These are phyloP conservation scores for Mythimna loreyi DNA, from an alignment of 2,888 invertebrate genomes.

Conservation along the genomic window DNA sequence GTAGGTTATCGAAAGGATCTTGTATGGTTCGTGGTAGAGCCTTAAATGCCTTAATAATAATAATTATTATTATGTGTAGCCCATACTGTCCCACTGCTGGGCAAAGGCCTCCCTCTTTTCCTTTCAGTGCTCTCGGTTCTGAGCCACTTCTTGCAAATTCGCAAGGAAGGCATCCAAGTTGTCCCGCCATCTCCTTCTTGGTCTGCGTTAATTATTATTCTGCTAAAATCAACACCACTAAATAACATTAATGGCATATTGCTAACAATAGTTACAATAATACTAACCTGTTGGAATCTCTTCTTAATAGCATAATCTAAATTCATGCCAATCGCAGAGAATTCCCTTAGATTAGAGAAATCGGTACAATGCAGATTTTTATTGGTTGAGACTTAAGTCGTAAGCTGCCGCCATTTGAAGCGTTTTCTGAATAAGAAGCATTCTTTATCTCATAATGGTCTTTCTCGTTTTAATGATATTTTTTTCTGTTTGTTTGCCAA, in stretches of 20 bases:
- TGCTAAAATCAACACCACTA: conserved; percentile 1
- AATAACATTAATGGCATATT: conserved; percentile 14
- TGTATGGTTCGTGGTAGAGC: neutral
- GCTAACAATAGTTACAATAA: neutral
- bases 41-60: neutral
- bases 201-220: no score
- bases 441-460: neutral
- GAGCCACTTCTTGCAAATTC: no score
- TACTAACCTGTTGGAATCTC: conserved; percentile 20
- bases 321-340: conserved; percentile 20
- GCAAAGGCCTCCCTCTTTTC: no score
- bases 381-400: neutral
- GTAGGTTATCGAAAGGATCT: no score
- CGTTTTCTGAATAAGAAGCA: neutral
- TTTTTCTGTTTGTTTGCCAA: neutral
- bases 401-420: neutral
- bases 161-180: no score
- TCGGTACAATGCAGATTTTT: neutral
- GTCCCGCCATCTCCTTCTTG: no score
- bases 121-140: no score
- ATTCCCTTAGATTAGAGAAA: conserved; percentile 3
- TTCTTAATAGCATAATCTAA: conserved; percentile 13
- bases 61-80: no score
- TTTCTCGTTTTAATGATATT: neutral
- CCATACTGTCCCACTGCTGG: no score